Percentiles rank a stretch among this genome's conserved stretches.
These are phyloP conservation scores for Calcarius lapponicus DNA, from an alignment of 2,797 vertebrate genomes.

Conservation along the genomic window DNA sequence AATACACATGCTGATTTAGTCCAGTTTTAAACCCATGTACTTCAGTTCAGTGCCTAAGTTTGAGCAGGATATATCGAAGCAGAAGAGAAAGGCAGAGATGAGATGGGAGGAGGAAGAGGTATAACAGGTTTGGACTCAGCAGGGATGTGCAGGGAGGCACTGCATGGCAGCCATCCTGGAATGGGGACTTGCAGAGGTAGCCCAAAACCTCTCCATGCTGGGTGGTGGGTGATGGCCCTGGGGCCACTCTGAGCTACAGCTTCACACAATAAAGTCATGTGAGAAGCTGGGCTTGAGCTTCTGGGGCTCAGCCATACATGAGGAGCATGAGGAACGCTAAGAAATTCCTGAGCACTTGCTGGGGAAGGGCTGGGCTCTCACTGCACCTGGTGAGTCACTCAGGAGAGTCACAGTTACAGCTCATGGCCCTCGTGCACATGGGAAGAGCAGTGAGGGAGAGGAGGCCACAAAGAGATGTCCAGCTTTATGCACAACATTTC, in stretches of 20 bases:
- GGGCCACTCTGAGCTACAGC: accelerated
- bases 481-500: accelerated
- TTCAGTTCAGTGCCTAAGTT: background rate
- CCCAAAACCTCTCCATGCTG: accelerated
- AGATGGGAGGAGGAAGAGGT: background rate
- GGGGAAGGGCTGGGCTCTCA: accelerated
- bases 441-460: background rate
- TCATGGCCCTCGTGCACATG: accelerated
- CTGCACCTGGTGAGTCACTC: background rate
- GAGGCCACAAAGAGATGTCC: background rate
- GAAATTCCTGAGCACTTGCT: accelerated
- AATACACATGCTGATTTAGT: accelerated
- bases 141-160: background rate
- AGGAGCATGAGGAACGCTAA: accelerated
- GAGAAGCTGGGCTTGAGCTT: background rate
- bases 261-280: accelerated
- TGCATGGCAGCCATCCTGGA: accelerated
- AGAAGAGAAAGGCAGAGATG: background rate
- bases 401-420: accelerated
- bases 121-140: background rate
- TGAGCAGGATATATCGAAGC: background rate
- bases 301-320: background rate
- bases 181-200: background rate
- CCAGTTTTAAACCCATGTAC: background rate
- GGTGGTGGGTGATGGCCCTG: accelerated